phyloP scores from a whole-genome alignment of 2,797 vertebrate genomes.

The Hirundo rustica region DNA sequence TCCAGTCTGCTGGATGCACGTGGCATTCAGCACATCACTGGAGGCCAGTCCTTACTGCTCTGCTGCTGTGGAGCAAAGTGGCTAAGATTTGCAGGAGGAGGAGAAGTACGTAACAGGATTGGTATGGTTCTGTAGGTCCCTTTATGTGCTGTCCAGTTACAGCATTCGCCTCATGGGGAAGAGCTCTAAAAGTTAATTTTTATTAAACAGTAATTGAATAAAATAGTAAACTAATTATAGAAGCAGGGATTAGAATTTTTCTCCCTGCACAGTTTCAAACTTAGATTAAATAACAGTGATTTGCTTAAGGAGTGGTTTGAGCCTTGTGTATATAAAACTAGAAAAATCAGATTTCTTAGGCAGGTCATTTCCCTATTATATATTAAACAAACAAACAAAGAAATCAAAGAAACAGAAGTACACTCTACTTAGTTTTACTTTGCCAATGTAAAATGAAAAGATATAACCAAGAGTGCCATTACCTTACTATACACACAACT shows the following conservation, averaged over 20 bases:
- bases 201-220: background rate
- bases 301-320: background rate
- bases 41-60: background rate
- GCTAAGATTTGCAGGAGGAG: background rate
- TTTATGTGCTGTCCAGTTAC: background rate
- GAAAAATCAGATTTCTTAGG: background rate
- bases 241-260: background rate
- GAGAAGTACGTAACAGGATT: background rate
- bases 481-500: too few species aligned
- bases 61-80: background rate
- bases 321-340: background rate
- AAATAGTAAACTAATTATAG: background rate
- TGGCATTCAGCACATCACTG: background rate
- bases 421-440: background rate
- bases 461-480: background rate
- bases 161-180: background rate
- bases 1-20: background rate
- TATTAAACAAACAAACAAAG: background rate
- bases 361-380: background rate
- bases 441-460: background rate
- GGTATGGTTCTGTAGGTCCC: background rate
- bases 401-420: background rate
- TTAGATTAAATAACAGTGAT: background rate
- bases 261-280: background rate
- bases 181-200: background rate